Base-by-base conservation (phyloP, 2,113 vertebrate species). In the zebrafish (Danio rerio) region DNA sequence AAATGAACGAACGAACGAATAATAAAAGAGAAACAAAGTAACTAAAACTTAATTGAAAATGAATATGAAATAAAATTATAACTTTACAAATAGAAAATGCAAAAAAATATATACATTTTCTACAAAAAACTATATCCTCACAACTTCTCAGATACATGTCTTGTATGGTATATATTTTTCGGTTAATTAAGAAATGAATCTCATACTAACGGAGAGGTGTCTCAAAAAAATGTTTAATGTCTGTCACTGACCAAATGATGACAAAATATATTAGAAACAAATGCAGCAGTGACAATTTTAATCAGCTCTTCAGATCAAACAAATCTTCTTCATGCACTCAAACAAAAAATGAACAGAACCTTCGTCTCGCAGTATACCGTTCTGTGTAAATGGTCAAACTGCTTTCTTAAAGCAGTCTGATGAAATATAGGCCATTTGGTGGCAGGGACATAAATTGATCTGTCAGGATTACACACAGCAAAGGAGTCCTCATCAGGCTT, bases 391-490 rank as follows among this genome's bases (percentile, higher is more conserved):
- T 40, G 16, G 40, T 52, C 0, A 15, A 6, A 18, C 18, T 43
- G 3, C 15, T n/a, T 70, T 80, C 77, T 63, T 63, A 45, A 65
- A 65, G 40, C 70, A 42, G 73, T 50, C 50, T 49, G 40, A 45
- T 81, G 73, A 87, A 85, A 81, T 63, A 61, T 65, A 79, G 71
- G 83, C 84, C 86, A 80, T 79, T 63, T 80, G 76, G 65, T 43
- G 21, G 40, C 58, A 53, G 31, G 74, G 20, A 55, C 66, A 78
- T 79, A 47, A 79, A 84, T 47, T 79, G 62, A 84, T 66, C 75
- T 49, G 61, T 45, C 53, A 43, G 75, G 63, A 82, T 76, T 80
- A 84, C 53, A 56, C 47, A 65, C 31, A 75, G 42, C 55, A 47
- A 31, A 16, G 50, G 58, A 85, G 59, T 78, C 58, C 42, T 55